Percentiles rank a stretch among this genome's conserved stretches.
These are phyloP conservation scores for Hemichromis elongatus DNA, from an alignment of 2,113 vertebrate species.

Conservation along the genomic window DNA sequence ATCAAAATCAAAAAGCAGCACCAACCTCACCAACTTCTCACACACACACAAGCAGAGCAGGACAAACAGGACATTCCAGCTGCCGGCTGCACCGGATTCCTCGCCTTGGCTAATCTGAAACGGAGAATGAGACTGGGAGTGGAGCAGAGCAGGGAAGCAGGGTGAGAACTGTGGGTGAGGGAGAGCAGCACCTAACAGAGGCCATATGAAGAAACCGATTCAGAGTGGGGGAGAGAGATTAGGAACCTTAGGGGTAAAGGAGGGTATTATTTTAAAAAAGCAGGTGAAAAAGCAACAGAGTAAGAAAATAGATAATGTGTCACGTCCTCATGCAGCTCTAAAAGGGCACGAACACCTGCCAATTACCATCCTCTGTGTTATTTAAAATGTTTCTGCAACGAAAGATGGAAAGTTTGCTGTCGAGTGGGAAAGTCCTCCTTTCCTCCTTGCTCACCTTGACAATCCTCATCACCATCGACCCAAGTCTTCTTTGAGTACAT, in stretches of 20 bases:
- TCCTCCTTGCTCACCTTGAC: background rate
- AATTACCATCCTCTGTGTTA: background rate
- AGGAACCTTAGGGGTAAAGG: background rate
- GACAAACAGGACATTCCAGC: constrained; percentile 84
- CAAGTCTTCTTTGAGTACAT: background rate
- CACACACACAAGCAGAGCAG: constrained; percentile 64
- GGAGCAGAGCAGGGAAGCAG: constrained; percentile 40
- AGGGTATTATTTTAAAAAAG: background rate
- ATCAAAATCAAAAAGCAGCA: constrained; percentile 79
- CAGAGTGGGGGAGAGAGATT: background rate
- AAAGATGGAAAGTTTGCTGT: background rate
- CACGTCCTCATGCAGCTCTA: background rate
- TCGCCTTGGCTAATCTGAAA: constrained; percentile 72
- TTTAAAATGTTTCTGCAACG: background rate
- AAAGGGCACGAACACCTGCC: background rate
- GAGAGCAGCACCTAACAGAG: constrained; percentile 7
- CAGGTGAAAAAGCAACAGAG: background rate
- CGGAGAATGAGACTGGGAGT: constrained; percentile 69
- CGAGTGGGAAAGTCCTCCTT: background rate
- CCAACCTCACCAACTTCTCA: constrained; percentile 67
- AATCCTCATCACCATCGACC: background rate
- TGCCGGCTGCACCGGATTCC: constrained; percentile 77
- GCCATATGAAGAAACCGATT: constrained; percentile 11
- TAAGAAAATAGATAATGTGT: background rate
- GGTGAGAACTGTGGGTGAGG: constrained; percentile 38